These are phyloP conservation scores for Dendrophyllia cribrosa DNA, from an alignment of 64 coral and sea anemone species.

Conservation along the genomic window DNA sequence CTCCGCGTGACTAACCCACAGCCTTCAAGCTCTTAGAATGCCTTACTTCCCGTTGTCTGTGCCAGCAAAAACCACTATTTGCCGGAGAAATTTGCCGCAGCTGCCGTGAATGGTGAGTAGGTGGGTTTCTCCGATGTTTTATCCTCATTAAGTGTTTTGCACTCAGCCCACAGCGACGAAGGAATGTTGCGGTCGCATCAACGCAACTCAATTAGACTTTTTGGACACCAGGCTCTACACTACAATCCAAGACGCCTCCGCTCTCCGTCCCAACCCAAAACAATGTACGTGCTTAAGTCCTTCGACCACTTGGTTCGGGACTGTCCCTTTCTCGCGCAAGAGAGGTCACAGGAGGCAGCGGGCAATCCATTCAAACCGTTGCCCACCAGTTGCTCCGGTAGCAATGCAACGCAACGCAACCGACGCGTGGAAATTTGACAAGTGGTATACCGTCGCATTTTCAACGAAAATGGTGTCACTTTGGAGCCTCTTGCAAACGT, in stretches of 20 bases:
- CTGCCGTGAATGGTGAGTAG: background rate
- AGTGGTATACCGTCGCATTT: too few relatives aligned
- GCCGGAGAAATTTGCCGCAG: background rate
- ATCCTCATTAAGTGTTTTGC: background rate
- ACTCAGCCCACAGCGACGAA: too few relatives aligned
- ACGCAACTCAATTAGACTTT: background rate
- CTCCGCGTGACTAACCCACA: background rate
- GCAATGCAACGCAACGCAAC: background rate
- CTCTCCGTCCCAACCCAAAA: background rate
- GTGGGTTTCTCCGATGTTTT: background rate
- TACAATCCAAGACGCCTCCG: slow-evolving; percentile 7
- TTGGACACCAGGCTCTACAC: slow-evolving; percentile 28
- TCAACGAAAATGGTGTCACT: too few relatives aligned
- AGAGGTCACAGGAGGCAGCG: slow-evolving; percentile 15
- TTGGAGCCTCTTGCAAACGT: too few relatives aligned
- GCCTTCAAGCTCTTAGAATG: background rate
- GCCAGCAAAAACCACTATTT: background rate
- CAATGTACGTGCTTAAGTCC: slow-evolving; percentile 30
- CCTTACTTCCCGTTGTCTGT: background rate
- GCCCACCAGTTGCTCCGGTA: too few relatives aligned
- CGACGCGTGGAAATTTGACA: too few relatives aligned
- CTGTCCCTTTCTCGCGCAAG: too few relatives aligned
- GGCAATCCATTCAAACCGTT: background rate
- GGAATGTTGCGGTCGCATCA: background rate
- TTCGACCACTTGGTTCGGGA: slow-evolving; percentile 15